Percentiles rank a stretch among this genome's conserved stretches.
Evolutionary conservation across 2,113 vertebrate genomes (phyloP).

Genomic region (Murina feae): DNA sequence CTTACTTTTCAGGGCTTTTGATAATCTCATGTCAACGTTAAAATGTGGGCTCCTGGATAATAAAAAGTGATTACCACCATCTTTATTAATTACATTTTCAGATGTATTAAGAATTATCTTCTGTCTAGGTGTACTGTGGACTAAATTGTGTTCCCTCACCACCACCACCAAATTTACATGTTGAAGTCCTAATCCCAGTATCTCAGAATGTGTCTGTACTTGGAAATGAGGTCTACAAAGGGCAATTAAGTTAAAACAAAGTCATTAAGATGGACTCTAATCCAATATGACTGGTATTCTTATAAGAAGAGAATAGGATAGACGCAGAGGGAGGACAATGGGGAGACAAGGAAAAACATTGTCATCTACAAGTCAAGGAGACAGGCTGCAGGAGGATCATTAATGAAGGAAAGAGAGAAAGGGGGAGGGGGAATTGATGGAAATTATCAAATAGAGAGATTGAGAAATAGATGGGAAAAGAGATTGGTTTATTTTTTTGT

Average conservation of each 20-base stretch:
- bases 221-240: neutral
- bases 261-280: neutral
- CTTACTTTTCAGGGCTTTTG: neutral
- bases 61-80: neutral
- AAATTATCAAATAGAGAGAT: neutral
- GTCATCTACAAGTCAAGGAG: neutral
- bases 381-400: neutral
- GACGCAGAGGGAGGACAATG: neutral
- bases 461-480: neutral
- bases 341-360: neutral
- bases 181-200: neutral
- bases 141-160: neutral
- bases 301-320: neutral
- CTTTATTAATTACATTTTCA: neutral
- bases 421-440: neutral
- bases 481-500: constrained; percentile 19
- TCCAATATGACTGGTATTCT: neutral
- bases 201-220: neutral
- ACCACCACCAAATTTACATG: neutral
- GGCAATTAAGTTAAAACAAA: neutral
- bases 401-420: neutral
- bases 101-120: neutral
- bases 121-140: neutral
- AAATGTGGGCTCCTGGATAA: neutral
- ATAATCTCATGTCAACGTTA: neutral